Evolutionary conservation across 2,888 invertebrate species (phyloP).

Genomic region (Platynereis dumerilii): DNA sequence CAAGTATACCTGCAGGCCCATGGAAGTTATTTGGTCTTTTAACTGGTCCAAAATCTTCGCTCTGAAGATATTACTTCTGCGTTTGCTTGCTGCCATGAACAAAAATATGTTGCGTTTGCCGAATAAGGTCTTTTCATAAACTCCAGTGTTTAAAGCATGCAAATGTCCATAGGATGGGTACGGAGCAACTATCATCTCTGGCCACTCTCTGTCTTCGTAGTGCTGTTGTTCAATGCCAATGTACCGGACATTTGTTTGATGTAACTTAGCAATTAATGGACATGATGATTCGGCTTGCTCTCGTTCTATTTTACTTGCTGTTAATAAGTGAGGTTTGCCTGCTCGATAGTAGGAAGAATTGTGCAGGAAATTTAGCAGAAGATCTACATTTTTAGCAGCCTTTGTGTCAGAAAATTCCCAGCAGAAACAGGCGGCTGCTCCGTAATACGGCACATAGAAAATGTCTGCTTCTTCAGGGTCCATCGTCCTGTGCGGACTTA

Average conservation of each 20-base stretch:
- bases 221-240: conserved; percentile 45
- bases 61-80: conserved; percentile 42
- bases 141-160: neutral
- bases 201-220: neutral
- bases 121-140: conserved; percentile 3
- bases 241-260: conserved; percentile 38
- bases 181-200: conserved; percentile 41
- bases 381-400: neutral
- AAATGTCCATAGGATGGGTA: conserved; percentile 52
- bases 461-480: conserved; percentile 41
- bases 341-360: neutral
- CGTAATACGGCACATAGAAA: conserved; percentile 47
- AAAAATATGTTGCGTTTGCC: conserved; percentile 40
- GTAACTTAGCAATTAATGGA: conserved; percentile 38
- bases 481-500: conserved; percentile 40
- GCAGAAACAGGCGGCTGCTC: conserved; percentile 38
- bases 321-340: conserved; percentile 45
- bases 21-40: conserved; percentile 25
- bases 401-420: neutral
- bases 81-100: conserved; percentile 43
- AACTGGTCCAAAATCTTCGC: conserved; percentile 45
- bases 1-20: neutral
- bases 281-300: conserved; percentile 38
- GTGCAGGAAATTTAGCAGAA: conserved; percentile 1
- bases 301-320: conserved; percentile 46